Conservation (phyloP, 2,888 invertebrate species). For the Synanthedon vespiformis region DNA sequence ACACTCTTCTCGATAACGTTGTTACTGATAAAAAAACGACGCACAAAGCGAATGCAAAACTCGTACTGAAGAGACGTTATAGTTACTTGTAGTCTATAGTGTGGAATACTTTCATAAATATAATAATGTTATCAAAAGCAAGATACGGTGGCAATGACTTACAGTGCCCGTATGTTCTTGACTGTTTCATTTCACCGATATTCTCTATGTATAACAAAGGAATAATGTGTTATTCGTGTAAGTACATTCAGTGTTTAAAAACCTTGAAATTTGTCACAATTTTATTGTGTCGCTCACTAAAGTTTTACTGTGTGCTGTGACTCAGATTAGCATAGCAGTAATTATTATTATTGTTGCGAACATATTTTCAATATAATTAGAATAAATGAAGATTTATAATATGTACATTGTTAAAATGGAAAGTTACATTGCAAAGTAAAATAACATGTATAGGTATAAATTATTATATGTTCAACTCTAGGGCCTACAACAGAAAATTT, state of each 20-base stretch:
- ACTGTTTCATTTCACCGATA: background rate
- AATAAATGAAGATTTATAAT: too few relatives aligned
- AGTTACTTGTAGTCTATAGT: conserved; percentile 4
- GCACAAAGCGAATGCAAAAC: conserved; percentile 43
- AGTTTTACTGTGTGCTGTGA: too few relatives aligned
- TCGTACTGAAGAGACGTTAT: conserved; percentile 41
- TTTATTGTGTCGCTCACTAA: background rate
- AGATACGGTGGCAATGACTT: conserved; percentile 57
- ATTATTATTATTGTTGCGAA: too few relatives aligned
- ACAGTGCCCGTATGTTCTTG: conserved; percentile 36
- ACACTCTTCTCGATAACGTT: conserved; percentile 16
- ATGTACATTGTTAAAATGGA: too few relatives aligned
- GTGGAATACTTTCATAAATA: too few relatives aligned
- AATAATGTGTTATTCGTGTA: background rate
- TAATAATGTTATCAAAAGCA: conserved; percentile 12
- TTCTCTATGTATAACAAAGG: background rate
- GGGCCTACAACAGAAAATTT: too few relatives aligned
- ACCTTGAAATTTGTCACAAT: background rate
- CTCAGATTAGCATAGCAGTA: too few relatives aligned
- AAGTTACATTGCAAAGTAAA: too few relatives aligned
- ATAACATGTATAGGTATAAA: too few relatives aligned
- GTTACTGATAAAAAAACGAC: conserved; percentile 34
- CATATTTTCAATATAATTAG: too few relatives aligned
- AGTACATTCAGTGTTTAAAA: background rate
- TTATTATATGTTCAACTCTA: too few relatives aligned